These are phyloP conservation scores for Cecropterus lyciades DNA, from an alignment of 1,140 invertebrate species.

Conservation along the genomic window DNA sequence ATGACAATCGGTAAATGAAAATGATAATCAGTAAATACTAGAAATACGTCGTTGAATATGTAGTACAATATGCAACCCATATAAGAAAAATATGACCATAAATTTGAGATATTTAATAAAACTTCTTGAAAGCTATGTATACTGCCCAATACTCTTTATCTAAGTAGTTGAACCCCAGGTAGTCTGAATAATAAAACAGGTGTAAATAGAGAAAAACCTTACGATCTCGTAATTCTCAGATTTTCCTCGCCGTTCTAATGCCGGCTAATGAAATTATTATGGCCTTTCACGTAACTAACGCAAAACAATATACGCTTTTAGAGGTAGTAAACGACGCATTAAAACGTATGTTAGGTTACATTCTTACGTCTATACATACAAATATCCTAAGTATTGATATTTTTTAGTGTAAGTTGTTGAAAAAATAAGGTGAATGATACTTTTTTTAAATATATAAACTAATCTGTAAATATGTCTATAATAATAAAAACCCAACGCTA, in stretches of 20 bases:
- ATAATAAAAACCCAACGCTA: too few species aligned
- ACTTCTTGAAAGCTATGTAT: neutral
- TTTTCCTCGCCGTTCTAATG: constrained; percentile 18
- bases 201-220: constrained; percentile 22
- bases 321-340: constrained; percentile 1
- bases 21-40: too few species aligned
- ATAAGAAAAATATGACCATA: neutral
- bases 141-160: neutral
- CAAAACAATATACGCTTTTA: constrained; percentile 13
- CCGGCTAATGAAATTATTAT: constrained; percentile 21
- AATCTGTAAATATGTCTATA: too few species aligned
- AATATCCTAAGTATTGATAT: too few species aligned
- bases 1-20: too few species aligned
- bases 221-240: constrained; percentile 12
- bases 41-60: too few species aligned
- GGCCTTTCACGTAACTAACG: constrained; percentile 6
- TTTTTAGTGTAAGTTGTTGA: too few species aligned
- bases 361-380: constrained; percentile 4
- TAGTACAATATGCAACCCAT: too few species aligned
- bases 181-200: constrained; percentile 24
- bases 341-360: neutral
- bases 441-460: too few species aligned
- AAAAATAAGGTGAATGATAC: too few species aligned
- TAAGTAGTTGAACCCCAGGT: constrained; percentile 3
- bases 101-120: neutral